Percentiles rank a stretch among this genome's conserved stretches.
These are phyloP conservation scores for Patella vulgata DNA, from an alignment of 1,140 invertebrate species.

Conservation along the genomic window DNA sequence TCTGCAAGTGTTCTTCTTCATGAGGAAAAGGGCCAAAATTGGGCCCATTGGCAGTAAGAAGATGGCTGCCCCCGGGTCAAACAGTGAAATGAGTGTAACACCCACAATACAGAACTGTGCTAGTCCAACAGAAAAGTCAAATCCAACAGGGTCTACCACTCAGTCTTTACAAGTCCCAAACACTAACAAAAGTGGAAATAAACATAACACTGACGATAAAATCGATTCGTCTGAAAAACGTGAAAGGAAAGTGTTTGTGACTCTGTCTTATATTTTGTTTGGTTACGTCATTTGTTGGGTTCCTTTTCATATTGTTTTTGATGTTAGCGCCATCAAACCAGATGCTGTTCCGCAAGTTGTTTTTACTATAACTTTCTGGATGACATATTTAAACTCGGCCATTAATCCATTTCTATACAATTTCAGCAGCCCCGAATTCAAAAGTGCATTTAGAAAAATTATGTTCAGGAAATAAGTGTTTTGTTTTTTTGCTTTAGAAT, in stretches of 20 bases:
- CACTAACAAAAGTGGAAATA: no score
- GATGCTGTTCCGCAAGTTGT: constrained; percentile 40
- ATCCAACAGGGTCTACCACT: no score
- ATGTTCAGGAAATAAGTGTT: constrained; percentile 22
- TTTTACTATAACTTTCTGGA: constrained; percentile 51
- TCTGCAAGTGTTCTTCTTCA: constrained; percentile 50
- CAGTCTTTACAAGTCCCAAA: no score
- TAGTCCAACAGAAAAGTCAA: no score
- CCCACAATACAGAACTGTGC: no score
- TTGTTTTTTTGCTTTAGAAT: no score
- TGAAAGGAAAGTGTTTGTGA: constrained; percentile 49
- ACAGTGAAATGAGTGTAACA: background rate
- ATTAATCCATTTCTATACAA: constrained; percentile 63
- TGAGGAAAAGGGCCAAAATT: constrained; percentile 40
- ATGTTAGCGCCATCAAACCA: constrained; percentile 45
- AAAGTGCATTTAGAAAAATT: constrained; percentile 47
- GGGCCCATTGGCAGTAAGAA: background rate
- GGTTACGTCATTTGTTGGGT: constrained; percentile 56
- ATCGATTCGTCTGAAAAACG: background rate
- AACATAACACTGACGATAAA: background rate
- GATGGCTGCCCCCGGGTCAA: background rate
- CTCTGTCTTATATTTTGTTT: constrained; percentile 53
- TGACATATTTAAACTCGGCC: constrained; percentile 61
- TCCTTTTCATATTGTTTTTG: constrained; percentile 59
- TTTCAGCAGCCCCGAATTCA: constrained; percentile 54